Evolutionary conservation across 1,140 invertebrate species (phyloP), one percentile per base, ranked within the genome.

Genomic region (Drosophila tsacasi): DNA sequence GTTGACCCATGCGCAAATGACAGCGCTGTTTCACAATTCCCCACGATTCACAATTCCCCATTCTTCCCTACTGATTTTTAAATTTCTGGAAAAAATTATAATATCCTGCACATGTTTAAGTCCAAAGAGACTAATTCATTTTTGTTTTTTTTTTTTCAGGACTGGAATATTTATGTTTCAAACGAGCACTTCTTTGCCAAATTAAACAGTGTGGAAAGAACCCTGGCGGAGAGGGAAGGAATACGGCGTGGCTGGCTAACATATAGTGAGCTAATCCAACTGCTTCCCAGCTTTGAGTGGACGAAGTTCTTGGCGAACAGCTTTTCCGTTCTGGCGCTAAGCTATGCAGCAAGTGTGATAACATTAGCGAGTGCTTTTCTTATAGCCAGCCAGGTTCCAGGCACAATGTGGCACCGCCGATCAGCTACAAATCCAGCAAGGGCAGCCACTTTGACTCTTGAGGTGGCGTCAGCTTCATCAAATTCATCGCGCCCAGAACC

Each of bases 151-250:
- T n/a, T 0, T 32, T 44, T 73, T 21, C 81, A 98, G 97, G 95
- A 97, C 86, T 98, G 97, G 97, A 95, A 96, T 64, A 94, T 98
- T 49, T 97, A 95, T 93, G 96, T 98, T 46, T 94, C 94, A 60
- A 95, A 95, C 76, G 93, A 96, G 62, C 94, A 95, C 47, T 97
- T 97, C 91, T 97, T 96, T 93, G 93, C 95, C 57, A 94, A 95
- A 30, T 89, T 98, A 39, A 83, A 93, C 44, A 94, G 94, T 87
- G 93, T 98, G 58, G 97, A 98, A 92, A 94, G 93, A 55, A 93
- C 94, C 49, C 93, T 98, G 63, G 96, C 97, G 0, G 93, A 95
- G 59, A 94, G 94, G 67, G 95, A 98, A 93, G 96, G 96, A 7
- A 92, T 94, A 30, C 94, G 95, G 44, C 94, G 96, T 30, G 97